phyloP scores from a whole-genome alignment of 2,888 invertebrate genomes.

The Trichogramma dendrolimi region DNA sequence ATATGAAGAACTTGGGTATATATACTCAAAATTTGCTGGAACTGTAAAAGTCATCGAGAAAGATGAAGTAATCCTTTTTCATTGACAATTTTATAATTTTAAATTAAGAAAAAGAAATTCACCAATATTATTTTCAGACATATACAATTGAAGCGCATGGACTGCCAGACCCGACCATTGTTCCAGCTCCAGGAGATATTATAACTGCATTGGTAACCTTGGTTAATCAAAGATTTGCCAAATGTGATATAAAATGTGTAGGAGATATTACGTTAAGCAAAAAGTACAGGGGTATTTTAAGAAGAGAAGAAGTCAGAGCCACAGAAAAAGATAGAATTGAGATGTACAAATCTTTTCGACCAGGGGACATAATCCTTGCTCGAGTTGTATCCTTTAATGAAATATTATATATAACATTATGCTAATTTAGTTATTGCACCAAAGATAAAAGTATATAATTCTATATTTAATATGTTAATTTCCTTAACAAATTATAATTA shows the following conservation, averaged over 20 bases:
- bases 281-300: conserved; percentile 74
- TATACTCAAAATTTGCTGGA: conserved; percentile 82
- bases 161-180: conserved; percentile 71
- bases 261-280: conserved; percentile 74
- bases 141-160: conserved; percentile 71
- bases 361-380: conserved; percentile 91
- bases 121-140: conserved; percentile 53
- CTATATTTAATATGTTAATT: conserved; percentile 15
- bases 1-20: conserved; percentile 79
- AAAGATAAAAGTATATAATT: conserved; percentile 7
- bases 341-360: conserved; percentile 85
- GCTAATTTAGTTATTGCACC: conserved; percentile 4
- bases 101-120: neutral
- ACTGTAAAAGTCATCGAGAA: conserved; percentile 65
- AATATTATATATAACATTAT: conserved; percentile 4
- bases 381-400: conserved; percentile 76
- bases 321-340: conserved; percentile 88
- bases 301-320: conserved; percentile 85
- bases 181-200: conserved; percentile 83
- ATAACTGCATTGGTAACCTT: conserved; percentile 83
- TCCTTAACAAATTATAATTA: conserved; percentile 9
- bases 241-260: conserved; percentile 82
- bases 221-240: conserved; percentile 79
- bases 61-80: conserved; percentile 52
- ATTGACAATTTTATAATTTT: neutral